phyloP scores from a whole-genome alignment of 2,888 invertebrate species.

The Napeogenes sylphis region DNA sequence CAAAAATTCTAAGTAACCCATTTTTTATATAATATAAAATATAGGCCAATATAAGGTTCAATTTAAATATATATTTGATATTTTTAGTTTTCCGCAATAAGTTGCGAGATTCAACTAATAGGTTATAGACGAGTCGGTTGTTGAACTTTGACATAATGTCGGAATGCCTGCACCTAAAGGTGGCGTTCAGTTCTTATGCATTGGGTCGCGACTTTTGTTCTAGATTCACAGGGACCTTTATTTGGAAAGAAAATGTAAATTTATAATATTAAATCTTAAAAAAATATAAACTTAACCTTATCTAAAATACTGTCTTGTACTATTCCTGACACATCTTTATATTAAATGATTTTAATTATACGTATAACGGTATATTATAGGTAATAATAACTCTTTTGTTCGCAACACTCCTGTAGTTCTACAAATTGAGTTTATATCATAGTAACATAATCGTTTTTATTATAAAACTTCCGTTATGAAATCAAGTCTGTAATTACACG shows the following conservation, averaged over 20 bases:
- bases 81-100: slow-evolving; percentile 48
- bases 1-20: neutral
- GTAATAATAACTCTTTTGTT: neutral
- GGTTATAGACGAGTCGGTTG: slow-evolving; percentile 52
- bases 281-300: slow-evolving; percentile 6
- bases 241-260: neutral
- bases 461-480: slow-evolving; percentile 21
- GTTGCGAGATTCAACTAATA: slow-evolving; percentile 57
- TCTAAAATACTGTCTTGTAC: neutral
- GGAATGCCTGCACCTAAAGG: slow-evolving; percentile 53
- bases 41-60: slow-evolving; percentile 29
- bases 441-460: slow-evolving; percentile 25
- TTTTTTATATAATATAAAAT: slow-evolving; percentile 13
- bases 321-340: too few relatives aligned
- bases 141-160: slow-evolving; percentile 67
- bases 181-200: slow-evolving; percentile 23
- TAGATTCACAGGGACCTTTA: slow-evolving; percentile 9
- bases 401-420: neutral
- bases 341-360: too few relatives aligned
- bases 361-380: too few relatives aligned
- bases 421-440: slow-evolving; percentile 17
- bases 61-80: slow-evolving; percentile 30
- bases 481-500: slow-evolving; percentile 18
- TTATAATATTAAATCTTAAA: neutral
- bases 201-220: slow-evolving; percentile 18